Evolutionary conservation across 1,140 invertebrate genomes (phyloP), one percentile per base, ranked within the genome.

Genomic region (Galleria mellonella): DNA sequence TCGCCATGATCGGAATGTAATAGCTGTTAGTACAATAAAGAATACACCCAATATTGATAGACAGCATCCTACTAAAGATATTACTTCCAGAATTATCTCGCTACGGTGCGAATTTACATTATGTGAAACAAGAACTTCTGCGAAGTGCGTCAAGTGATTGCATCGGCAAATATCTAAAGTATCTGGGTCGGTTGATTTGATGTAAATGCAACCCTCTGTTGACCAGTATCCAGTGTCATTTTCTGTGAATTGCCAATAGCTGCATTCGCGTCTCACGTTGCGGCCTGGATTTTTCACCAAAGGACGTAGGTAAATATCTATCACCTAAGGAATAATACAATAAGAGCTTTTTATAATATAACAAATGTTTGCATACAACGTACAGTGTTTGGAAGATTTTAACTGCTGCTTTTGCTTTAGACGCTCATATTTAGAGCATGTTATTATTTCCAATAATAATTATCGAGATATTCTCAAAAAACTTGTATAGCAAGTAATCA

Each of bases 101-200:
- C 6, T 2, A 6, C 83, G 46, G 8, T 78, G 60, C 3, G 73
- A 69, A 31, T 85, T 74, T 0, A 74, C 66, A 1, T 67, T 51
- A 12, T 58, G 54, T 0, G 71, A 68, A 4, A 78, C 55, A 0
- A 88, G 56, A 0, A 88, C 66, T 54, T 87, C 77, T 0, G 86
- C 86, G 55, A 88, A 88, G 47, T 88, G 86, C 0, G 87, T 88
- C 4, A 88, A 62, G 50, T 88, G 87, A 28, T 68, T 53, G 51
- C 87, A 88, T 11, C 82, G 54, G 50, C 87, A 88, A 7, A 68
- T 79, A 47, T 87, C 85, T 6, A 87, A 50, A 15, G 51, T 49
- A 7, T 69, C 71, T 12, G 40, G 27, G 13, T 43, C 10, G 0
- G 45, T 43, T 11, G 73, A 53, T 12, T 45, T 53, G 12, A 83